Conservation (phyloP, 2,113 vertebrate species). For the Chlorodrepanis virens region DNA sequence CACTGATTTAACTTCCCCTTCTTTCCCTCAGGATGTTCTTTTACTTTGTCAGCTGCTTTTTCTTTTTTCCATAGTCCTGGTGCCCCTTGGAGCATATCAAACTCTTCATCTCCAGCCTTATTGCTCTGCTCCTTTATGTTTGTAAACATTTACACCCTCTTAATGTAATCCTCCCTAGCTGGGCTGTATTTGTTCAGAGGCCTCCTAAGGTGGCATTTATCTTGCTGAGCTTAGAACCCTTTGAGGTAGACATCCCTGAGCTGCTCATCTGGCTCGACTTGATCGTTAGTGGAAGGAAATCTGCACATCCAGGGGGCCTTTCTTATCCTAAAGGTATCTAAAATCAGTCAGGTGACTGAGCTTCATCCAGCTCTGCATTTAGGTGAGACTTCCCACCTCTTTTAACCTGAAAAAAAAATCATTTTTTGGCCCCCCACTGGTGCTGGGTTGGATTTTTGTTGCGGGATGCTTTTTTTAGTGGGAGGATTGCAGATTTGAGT, state of each 20-base stretch:
- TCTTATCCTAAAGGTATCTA: not conserved
- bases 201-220: not conserved
- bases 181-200: not conserved
- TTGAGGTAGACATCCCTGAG: not conserved
- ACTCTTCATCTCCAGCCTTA: not conserved
- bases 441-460: not conserved
- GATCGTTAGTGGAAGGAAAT: not conserved
- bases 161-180: not conserved
- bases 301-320: not conserved
- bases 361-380: not conserved
- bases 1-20: not conserved
- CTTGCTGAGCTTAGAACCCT: not conserved
- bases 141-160: constrained; percentile 35
- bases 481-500: not conserved
- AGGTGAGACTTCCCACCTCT: not conserved
- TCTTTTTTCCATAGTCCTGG: not conserved
- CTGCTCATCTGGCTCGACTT: not conserved
- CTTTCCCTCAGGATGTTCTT: not conserved
- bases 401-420: not conserved
- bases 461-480: not conserved
- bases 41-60: not conserved
- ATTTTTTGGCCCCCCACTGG: fast-evolving
- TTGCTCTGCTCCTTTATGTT: not conserved
- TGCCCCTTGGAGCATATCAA: not conserved
- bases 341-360: not conserved